A percentile compares a stretch with the other conserved stretches of the same genome.
Conservation (phyloP, 2,888 invertebrate genomes). For the Pachymerium ferrugineum region DNA sequence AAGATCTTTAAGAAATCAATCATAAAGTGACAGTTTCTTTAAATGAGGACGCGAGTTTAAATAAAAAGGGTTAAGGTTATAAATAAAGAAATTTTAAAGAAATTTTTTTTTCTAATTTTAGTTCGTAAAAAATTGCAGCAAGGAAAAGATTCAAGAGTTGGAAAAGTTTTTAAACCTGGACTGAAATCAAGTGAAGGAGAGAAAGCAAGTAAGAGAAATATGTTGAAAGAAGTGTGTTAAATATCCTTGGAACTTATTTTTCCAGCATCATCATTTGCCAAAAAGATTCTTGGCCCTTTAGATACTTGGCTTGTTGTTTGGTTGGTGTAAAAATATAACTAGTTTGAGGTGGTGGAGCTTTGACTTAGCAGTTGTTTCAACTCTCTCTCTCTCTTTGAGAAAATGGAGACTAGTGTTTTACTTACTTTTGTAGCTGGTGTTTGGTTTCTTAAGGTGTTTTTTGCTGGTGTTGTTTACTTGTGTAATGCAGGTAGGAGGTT, state of each 20-base stretch:
- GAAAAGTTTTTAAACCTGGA: background rate
- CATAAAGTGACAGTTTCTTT: background rate
- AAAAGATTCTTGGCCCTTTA: background rate
- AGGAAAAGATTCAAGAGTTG: background rate
- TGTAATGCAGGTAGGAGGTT: background rate
- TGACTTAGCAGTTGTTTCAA: conserved; percentile 12
- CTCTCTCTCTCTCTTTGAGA: background rate
- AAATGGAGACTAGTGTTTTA: background rate
- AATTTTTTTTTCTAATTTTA: background rate
- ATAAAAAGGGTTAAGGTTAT: background rate
- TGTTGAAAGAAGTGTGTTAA: background rate
- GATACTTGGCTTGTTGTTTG: background rate
- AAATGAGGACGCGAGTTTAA: background rate
- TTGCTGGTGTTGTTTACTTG: background rate
- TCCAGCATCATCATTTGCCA: background rate
- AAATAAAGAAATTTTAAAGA: background rate
- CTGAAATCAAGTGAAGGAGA: background rate
- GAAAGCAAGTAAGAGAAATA: background rate
- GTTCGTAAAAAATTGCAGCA: background rate
- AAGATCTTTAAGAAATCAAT: background rate
- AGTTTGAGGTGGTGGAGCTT: background rate
- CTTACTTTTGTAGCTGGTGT: background rate
- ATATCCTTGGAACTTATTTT: background rate
- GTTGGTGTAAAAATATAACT: background rate
- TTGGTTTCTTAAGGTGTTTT: background rate